Evolutionary conservation across 2,113 vertebrate species (phyloP).

Genomic region (Pseudopipra pipra): DNA sequence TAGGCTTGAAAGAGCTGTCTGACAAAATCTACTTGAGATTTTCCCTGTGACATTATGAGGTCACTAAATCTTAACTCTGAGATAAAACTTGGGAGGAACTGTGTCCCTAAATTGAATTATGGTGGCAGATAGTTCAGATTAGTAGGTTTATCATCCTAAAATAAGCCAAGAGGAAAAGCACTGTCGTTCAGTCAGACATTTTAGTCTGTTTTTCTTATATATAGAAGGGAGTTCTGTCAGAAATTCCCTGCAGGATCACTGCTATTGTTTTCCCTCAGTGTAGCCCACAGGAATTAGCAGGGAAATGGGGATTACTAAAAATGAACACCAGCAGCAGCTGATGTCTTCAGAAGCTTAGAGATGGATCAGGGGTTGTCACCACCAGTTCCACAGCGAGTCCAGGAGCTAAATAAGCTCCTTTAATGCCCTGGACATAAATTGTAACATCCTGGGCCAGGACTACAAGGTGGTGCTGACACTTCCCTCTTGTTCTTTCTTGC

Average conservation of each 20-base stretch:
- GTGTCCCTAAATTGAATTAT: neutral
- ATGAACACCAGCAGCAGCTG: neutral
- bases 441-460: neutral
- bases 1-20: neutral
- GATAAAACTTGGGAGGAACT: neutral
- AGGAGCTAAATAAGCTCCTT: neutral
- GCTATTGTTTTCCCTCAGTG: neutral
- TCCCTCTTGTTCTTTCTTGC: neutral
- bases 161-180: neutral
- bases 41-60: neutral
- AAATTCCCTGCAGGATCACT: neutral
- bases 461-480: neutral
- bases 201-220: neutral
- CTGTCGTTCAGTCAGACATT: neutral
- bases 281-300: neutral
- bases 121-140: neutral
- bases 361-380: neutral
- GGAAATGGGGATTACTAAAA: neutral
- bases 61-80: neutral
- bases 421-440: neutral
- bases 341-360: neutral
- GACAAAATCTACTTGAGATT: neutral
- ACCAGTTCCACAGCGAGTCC: neutral
- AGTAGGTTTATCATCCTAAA: neutral
- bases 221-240: neutral